Percentiles rank a stretch among this genome's conserved stretches.
Evolutionary conservation across 2,797 vertebrate genomes (phyloP).

Genomic region (Enteromius trimaculatus): DNA sequence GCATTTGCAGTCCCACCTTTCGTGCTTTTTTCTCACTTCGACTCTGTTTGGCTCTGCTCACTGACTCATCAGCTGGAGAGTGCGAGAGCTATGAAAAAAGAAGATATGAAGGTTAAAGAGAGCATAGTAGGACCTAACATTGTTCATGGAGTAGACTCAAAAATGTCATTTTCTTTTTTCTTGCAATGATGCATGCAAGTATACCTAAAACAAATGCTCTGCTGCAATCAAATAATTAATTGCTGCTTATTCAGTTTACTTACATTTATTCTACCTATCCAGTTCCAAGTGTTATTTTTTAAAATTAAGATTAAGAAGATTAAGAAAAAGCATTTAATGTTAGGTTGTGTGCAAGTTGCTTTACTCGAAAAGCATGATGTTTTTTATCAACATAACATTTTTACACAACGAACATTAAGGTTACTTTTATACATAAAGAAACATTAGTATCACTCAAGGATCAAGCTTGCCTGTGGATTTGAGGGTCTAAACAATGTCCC

Average conservation of each 20-base stretch:
- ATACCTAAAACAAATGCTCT: background rate
- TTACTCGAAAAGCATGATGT: background rate
- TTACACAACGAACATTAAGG: background rate
- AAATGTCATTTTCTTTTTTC: background rate
- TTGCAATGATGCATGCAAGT: background rate
- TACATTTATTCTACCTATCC: background rate
- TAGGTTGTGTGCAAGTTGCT: background rate
- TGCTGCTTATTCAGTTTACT: background rate
- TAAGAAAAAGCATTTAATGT: background rate
- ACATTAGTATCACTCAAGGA: background rate
- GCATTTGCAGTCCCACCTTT: conserved; percentile 81
- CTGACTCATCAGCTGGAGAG: conserved; percentile 82
- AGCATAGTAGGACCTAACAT: background rate
- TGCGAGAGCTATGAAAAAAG: conserved; percentile 76
- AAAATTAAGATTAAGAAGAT: no score
- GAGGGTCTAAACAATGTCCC: conserved; percentile 70
- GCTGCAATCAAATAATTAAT: background rate
- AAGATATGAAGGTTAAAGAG: background rate
- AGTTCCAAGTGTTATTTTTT: background rate
- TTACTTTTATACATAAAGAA: background rate
- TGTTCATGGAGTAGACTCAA: background rate
- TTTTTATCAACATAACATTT: background rate
- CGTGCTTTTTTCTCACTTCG: conserved; percentile 97
- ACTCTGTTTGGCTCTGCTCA: conserved; percentile 93
- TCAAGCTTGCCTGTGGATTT: conserved; percentile 80